phyloP scores from a whole-genome alignment of 2,113 vertebrate genomes.

The Nothocercus julius region DNA sequence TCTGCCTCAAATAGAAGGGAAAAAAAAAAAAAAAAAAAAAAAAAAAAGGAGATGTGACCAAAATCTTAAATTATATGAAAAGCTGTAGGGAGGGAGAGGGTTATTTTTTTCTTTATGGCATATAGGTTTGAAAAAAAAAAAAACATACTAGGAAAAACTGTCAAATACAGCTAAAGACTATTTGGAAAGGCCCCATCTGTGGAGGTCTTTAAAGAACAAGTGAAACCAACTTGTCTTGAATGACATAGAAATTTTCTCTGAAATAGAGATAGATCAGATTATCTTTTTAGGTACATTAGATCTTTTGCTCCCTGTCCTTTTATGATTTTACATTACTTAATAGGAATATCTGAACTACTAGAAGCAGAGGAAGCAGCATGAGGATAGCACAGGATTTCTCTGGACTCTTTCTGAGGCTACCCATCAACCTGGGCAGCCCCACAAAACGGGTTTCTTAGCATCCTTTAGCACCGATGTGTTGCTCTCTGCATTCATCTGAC shows the following conservation, averaged over 20 bases:
- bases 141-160: not conserved
- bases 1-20: not conserved
- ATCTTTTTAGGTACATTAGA: not conserved
- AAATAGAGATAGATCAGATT: not conserved
- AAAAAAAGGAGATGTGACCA: not conserved
- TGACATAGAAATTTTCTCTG: not conserved
- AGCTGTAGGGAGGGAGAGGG: not conserved
- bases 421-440: accelerated
- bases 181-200: not conserved
- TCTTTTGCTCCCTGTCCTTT: not conserved
- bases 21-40: not conserved
- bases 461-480: not conserved
- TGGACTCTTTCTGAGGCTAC: accelerated
- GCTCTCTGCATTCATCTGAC: not conserved
- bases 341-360: not conserved
- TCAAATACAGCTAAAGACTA: not conserved
- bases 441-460: not conserved
- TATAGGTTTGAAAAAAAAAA: not conserved
- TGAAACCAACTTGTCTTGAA: not conserved
- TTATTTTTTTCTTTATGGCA: not conserved
- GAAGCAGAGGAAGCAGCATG: not conserved
- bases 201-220: not conserved
- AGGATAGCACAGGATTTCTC: not conserved
- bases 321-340: not conserved
- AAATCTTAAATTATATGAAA: not conserved